A percentile compares a stretch with the other conserved stretches of the same genome.
Evolutionary conservation across 2,113 vertebrate species (phyloP).

Genomic region (Salminus brasiliensis): DNA sequence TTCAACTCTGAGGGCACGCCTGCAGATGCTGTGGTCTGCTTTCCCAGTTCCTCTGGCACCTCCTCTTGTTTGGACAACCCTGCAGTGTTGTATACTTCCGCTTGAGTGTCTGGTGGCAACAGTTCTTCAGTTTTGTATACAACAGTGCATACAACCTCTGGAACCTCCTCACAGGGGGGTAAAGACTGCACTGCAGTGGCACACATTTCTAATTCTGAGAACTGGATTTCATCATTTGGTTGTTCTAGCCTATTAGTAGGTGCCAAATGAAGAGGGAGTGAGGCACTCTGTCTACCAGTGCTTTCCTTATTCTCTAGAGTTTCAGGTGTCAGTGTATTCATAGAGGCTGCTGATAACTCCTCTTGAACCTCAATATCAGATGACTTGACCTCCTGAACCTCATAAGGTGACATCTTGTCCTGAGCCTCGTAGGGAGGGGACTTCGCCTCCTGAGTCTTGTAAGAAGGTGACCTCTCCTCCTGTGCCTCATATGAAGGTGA

Average conservation of each 20-base stretch:
- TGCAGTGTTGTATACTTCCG: too few species aligned
- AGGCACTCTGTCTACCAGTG: slow-evolving; percentile 47
- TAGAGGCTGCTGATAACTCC: slow-evolving; percentile 73
- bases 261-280: slow-evolving; percentile 52
- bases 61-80: background rate
- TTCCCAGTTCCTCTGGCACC: background rate
- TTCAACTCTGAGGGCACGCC: background rate
- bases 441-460: slow-evolving; percentile 58
- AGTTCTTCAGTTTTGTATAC: background rate
- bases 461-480: slow-evolving; percentile 48
- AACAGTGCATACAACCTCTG: background rate
- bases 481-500: slow-evolving; percentile 28
- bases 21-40: background rate
- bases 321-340: slow-evolving; percentile 72
- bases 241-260: background rate
- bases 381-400: slow-evolving; percentile 51
- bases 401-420: too few species aligned
- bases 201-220: background rate
- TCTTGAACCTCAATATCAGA: slow-evolving; percentile 41
- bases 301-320: slow-evolving; percentile 68
- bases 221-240: background rate
- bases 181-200: background rate
- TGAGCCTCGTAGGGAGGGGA: slow-evolving; percentile 8
- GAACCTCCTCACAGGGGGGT: background rate
- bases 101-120: background rate